These are phyloP conservation scores for Zaprionus capensis DNA, from an alignment of 1,140 invertebrate species.

Conservation along the genomic window DNA sequence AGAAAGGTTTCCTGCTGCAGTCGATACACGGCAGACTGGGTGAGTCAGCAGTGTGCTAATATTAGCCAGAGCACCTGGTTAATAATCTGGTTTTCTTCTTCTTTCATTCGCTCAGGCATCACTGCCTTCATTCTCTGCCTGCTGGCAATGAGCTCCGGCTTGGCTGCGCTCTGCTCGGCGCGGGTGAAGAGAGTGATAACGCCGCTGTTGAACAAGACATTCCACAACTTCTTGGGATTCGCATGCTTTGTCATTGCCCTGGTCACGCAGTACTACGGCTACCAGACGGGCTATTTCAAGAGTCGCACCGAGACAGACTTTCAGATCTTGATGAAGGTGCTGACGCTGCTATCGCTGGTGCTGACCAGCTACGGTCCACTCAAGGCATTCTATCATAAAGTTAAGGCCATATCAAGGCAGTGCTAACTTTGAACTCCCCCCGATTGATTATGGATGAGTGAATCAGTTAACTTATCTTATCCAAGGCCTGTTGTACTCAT, in stretches of 20 bases:
- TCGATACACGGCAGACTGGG: slow-evolving; percentile 71
- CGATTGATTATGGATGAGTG: background rate
- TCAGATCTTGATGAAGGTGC: slow-evolving; percentile 63
- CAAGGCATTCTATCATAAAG: slow-evolving; percentile 66
- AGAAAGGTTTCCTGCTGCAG: slow-evolving; percentile 63
- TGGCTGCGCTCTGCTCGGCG: slow-evolving; percentile 69
- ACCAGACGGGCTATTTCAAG: slow-evolving; percentile 74
- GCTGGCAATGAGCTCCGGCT: slow-evolving; percentile 66
- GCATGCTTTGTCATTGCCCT: slow-evolving; percentile 72
- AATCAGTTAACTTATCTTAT: slow-evolving; percentile 40
- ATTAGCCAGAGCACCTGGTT: background rate
- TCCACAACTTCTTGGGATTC: slow-evolving; percentile 76
- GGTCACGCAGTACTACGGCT: slow-evolving; percentile 78
- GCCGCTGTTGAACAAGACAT: slow-evolving; percentile 71
- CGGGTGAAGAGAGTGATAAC: slow-evolving; percentile 65
- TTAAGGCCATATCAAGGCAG: slow-evolving; percentile 49
- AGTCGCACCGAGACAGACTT: slow-evolving; percentile 51
- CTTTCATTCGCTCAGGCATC: slow-evolving; percentile 55
- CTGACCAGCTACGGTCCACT: slow-evolving; percentile 68
- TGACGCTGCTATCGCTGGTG: slow-evolving; percentile 68
- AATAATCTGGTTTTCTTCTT: slow-evolving; percentile 18
- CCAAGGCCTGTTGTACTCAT: slow-evolving; percentile 4
- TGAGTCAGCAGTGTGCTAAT: slow-evolving; percentile 43
- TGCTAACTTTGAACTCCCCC: slow-evolving; percentile 41
- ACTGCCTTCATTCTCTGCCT: slow-evolving; percentile 66